Base-by-base conservation (phyloP, 2,888 invertebrate species). In the Venustoraphidia nigricollis region DNA sequence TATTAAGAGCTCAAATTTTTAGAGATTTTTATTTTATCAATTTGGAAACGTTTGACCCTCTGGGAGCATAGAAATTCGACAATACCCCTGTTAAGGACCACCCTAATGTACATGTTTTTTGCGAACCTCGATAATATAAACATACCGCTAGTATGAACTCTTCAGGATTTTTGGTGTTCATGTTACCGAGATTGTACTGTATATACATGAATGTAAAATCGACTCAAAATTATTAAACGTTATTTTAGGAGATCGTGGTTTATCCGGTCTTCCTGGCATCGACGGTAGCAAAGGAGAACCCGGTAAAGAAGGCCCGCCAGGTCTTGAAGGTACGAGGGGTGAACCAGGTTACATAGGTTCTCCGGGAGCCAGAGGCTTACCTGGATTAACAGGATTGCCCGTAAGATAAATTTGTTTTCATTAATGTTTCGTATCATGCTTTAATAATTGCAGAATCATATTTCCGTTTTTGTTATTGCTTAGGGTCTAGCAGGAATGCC, bases 341-440 rank as follows among this genome's bases (percentile, higher is more conserved):
- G 62, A 62, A 52, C 51, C 53, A 27, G 66, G 67, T 43, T 62
- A 59, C 40, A 53, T 59, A 34, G 69, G 69, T 45, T 54, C 60
- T 2, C 60, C 61, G 35, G 70, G 70, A 36, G 51, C 61, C 3
- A 61, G 60, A 55, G 71, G 70, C 27, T 62, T 52, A 8, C 51
- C 50, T 44, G 63, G 64, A 38, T 53, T 55, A 14, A 52, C 54
- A 34, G 64, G 63, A 27, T 49, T 62, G 60, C 50, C 63, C 61
- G 51, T 58, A 60, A 2, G 59, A 63, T 34, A 64, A 64, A 13
- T 55, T 27, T 27, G 27, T 27, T 27, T 1, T 6, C 6, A 6
- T 27, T 27, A 6, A 27, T 6, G 6, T 27, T 27, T 27, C 27
- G 13, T 38, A 38, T 38, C 13, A 5, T 38, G 38, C 8, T 8